phyloP scores from a whole-genome alignment of 2,113 vertebrate genomes.

The Carassius carassius region DNA sequence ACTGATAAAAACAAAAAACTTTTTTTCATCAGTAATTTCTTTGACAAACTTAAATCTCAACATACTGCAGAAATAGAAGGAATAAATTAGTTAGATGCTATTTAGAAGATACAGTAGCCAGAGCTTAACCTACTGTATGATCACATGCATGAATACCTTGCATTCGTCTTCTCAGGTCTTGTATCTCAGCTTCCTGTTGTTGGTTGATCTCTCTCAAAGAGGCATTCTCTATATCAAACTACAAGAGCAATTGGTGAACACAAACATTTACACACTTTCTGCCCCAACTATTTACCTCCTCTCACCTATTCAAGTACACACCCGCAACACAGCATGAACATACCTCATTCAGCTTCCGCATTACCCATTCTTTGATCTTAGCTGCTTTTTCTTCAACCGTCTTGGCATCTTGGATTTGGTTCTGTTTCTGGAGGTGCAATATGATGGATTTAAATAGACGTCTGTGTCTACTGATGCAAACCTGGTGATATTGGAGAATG shows the following conservation, averaged over 20 bases:
- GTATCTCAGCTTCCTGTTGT: slow-evolving; percentile 86
- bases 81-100: background rate
- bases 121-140: background rate
- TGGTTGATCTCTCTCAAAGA: slow-evolving; percentile 87
- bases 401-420: slow-evolving; percentile 91
- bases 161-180: slow-evolving; percentile 83
- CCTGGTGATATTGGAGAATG: background rate
- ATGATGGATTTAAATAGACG: background rate
- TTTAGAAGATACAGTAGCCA: background rate
- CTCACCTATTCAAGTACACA: background rate
- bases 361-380: slow-evolving; percentile 99
- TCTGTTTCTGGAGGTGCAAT: slow-evolving; percentile 82
- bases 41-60: no score
- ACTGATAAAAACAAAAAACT: no score
- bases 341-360: slow-evolving; percentile 93
- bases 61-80: background rate
- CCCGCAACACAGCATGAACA: background rate
- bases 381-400: slow-evolving; percentile 98
- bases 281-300: background rate
- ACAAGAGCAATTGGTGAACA: background rate
- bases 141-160: slow-evolving; percentile 75
- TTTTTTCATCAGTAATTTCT: no score
- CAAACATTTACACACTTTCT: background rate
- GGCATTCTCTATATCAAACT: slow-evolving; percentile 94
- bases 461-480: background rate